Conservation (phyloP, 2,113 vertebrate species). For the Paraplagusia blochii region DNA sequence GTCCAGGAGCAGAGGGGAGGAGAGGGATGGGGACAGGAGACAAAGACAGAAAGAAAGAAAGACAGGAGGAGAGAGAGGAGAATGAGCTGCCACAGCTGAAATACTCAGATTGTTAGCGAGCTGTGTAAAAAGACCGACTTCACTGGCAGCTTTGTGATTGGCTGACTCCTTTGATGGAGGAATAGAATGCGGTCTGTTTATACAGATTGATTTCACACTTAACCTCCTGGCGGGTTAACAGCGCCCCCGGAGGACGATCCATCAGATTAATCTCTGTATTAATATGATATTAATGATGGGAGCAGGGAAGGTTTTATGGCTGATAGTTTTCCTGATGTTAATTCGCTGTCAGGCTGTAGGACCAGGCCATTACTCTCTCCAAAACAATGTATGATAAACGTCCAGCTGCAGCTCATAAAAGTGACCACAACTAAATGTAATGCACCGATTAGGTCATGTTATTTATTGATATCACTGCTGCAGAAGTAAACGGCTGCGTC, state of each 20-base stretch:
- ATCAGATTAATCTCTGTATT: constrained; percentile 61
- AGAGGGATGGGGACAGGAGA: constrained; percentile 25
- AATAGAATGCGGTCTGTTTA: constrained; percentile 67
- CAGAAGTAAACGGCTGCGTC: background rate
- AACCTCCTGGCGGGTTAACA: constrained; percentile 57
- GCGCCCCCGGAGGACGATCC: constrained; percentile 54
- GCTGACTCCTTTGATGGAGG: constrained; percentile 53
- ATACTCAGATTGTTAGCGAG: constrained; percentile 64
- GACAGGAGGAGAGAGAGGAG: constrained; percentile 51
- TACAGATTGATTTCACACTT: constrained; percentile 77
- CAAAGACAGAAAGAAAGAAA: constrained; percentile 45
- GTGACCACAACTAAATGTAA: constrained; percentile 13
- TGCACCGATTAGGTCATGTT: constrained; percentile 34
- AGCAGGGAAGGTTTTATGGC: constrained; percentile 33
- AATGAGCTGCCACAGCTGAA: constrained; percentile 59
- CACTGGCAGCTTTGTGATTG: constrained; percentile 61
- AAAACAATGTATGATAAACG: constrained; percentile 23
- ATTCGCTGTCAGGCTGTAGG: constrained; percentile 33
- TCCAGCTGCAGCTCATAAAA: constrained; percentile 7
- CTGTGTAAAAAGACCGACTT: constrained; percentile 54
- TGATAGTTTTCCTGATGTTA: constrained; percentile 18
- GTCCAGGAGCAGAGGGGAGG: constrained; percentile 44
- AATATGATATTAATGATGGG: constrained; percentile 73
- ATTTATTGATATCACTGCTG: constrained; percentile 29
- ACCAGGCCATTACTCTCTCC: constrained; percentile 36